Conservation (phyloP, 2,797 vertebrate genomes). For the Pantherophis alleghaniensis region DNA sequence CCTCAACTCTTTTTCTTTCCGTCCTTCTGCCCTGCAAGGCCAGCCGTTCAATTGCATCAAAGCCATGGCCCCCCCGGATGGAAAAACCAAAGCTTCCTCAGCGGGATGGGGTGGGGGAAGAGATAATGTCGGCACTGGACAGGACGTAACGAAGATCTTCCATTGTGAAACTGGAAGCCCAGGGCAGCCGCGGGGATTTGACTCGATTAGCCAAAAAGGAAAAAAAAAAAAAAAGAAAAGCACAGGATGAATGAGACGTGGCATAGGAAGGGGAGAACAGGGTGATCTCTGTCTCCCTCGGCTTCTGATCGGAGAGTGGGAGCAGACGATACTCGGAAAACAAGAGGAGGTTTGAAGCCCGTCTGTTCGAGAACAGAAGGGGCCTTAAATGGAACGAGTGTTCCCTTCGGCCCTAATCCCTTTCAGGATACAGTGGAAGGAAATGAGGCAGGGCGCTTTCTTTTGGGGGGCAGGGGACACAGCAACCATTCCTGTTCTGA, state of each 20-base stretch:
- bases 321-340: not conserved
- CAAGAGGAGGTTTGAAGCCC: not conserved
- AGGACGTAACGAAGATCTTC: not conserved
- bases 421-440: not conserved
- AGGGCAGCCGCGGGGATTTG: not conserved
- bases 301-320: not conserved
- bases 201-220: not conserved
- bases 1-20: not conserved
- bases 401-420: not conserved
- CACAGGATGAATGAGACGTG: not conserved
- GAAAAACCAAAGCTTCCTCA: not conserved
- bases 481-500: not conserved
- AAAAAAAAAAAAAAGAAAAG: too few species aligned
- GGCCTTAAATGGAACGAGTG: not conserved
- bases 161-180: not conserved
- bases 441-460: fast-evolving
- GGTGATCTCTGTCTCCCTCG: not conserved
- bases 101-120: too few species aligned
- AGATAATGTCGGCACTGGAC: not conserved
- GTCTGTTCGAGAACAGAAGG: not conserved
- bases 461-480: not conserved
- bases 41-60: not conserved
- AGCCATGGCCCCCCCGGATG: not conserved
- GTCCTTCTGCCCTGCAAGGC: not conserved
- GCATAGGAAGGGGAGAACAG: not conserved